Evolutionary conservation across 2,888 invertebrate genomes (phyloP).

Genomic region (Megastigmus dorsalis): DNA sequence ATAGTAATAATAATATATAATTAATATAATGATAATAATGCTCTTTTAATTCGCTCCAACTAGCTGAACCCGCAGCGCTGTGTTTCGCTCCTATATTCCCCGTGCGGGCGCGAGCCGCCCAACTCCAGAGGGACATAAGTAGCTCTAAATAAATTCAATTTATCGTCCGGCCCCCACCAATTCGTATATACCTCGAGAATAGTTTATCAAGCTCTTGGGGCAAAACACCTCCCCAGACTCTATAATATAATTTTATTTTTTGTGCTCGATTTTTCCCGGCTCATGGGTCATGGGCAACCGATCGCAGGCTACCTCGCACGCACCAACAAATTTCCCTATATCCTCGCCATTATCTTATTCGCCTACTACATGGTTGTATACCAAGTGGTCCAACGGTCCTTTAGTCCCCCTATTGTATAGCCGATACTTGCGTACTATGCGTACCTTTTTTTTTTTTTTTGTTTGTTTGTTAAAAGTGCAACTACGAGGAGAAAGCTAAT

Average conservation of each 20-base stretch:
- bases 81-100: conserved; percentile 27
- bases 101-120: not conserved
- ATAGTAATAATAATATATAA: conserved; percentile 53
- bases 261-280: not conserved
- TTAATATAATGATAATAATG: conserved; percentile 55
- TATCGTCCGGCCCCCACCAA: not conserved
- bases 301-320: too few relatives aligned
- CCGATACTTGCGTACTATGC: too few relatives aligned
- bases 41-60: conserved; percentile 51
- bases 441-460: too few relatives aligned
- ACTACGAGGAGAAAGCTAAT: too few relatives aligned
- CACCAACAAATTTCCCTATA: too few relatives aligned
- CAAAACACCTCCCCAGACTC: not conserved
- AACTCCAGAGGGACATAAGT: too few relatives aligned
- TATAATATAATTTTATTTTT: not conserved
- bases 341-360: too few relatives aligned
- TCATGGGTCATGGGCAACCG: conserved; percentile 27
- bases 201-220: not conserved
- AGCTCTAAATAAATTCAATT: conserved; percentile 34
- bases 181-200: not conserved
- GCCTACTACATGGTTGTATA: too few relatives aligned
- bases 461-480: too few relatives aligned
- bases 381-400: too few relatives aligned
- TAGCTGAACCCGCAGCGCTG: conserved; percentile 67
- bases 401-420: too few relatives aligned